Percentiles rank a stretch among this genome's conserved stretches.
Conservation (phyloP, 2,888 invertebrate genomes). For the Chymomyza amoena region DNA sequence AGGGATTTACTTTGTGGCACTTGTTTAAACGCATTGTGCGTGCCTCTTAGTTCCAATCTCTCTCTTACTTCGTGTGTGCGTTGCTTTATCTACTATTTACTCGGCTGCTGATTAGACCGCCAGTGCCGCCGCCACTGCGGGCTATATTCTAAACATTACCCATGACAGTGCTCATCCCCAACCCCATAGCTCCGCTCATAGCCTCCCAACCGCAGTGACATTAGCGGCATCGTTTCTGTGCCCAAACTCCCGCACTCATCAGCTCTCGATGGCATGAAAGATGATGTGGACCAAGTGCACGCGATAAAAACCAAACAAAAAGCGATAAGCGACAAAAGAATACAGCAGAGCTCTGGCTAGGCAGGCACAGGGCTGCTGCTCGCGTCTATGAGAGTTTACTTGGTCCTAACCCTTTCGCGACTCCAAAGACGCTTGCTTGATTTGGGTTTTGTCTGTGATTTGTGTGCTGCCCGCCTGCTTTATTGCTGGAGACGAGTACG, state of each 20-base stretch:
- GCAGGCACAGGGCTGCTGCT: background rate
- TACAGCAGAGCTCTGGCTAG: slow-evolving; percentile 32
- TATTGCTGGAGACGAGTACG: slow-evolving; percentile 2
- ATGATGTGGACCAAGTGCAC: slow-evolving; percentile 12
- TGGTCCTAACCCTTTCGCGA: slow-evolving; percentile 27
- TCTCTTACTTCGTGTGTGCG: slow-evolving; percentile 30
- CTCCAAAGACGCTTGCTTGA: slow-evolving; percentile 41
- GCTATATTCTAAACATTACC: background rate
- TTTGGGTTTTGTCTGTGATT: slow-evolving; percentile 33
- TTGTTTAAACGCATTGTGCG: slow-evolving; percentile 10
- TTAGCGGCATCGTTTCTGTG: slow-evolving; percentile 44
- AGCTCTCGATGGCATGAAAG: slow-evolving; percentile 21
- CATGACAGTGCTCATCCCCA: background rate
- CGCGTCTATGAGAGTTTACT: background rate
- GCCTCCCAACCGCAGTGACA: slow-evolving; percentile 49
- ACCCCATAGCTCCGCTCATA: background rate
- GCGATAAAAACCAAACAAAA: slow-evolving; percentile 30
- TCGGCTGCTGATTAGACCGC: slow-evolving; percentile 69
- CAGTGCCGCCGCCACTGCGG: slow-evolving; percentile 10
- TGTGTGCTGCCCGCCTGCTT: background rate
- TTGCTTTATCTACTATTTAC: slow-evolving; percentile 58
- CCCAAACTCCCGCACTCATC: background rate
- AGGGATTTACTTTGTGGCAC: slow-evolving; percentile 63
- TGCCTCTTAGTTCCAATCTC: background rate
- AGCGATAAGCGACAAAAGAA: slow-evolving; percentile 69